Base-by-base conservation (phyloP, 2,797 vertebrate species). In the Carduelis carduelis region DNA sequence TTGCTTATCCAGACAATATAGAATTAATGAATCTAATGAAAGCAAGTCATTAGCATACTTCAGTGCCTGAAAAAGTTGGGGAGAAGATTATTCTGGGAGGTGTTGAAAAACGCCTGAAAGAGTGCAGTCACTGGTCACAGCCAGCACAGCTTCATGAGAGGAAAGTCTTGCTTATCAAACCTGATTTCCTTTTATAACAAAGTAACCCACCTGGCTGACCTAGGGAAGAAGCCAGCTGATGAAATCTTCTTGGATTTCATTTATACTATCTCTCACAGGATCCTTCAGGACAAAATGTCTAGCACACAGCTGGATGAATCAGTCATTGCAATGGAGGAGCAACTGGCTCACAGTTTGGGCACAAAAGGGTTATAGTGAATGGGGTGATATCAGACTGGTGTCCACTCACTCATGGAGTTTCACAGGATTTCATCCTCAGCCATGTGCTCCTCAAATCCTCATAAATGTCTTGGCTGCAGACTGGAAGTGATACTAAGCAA, bases 321-420 rank as follows among this genome's bases (percentile, higher is more conserved):
- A 0, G 0, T 37, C 22, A 39, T 27, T 53, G 49, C 12, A 19
- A 0, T 37, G n/a, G 8, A 5, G 14, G 22, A 37, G 46, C 27
- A 16, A 27, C 44, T 28, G n/a, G 37, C n/a, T 52, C 23, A 30
- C 20, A 37, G 13, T 37, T 52, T 37, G 61, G 61, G 53, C 61
- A 76, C 37, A 66, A 44, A 66, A 22, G 27, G 18, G 15, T 59
- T 66, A 7, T 13, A 28, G 27, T 28, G 27, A 75, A 32, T 75
- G 61, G 9, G 2, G 8, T 50, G 52, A 37, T 37, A n/a, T 37
- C 61, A 76, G 22, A 4, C 14, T 59, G 22, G 10, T n/a, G 27
- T 44, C 32, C 37, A 59, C 52, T 23, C 70, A 16, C 28, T 32
- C 11, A 32, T 6, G 12, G 22, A 14, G 26, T 27, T 50, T 30